phyloP scores from a whole-genome alignment of 2,888 invertebrate species.

The Tanytarsus gracilentus region DNA sequence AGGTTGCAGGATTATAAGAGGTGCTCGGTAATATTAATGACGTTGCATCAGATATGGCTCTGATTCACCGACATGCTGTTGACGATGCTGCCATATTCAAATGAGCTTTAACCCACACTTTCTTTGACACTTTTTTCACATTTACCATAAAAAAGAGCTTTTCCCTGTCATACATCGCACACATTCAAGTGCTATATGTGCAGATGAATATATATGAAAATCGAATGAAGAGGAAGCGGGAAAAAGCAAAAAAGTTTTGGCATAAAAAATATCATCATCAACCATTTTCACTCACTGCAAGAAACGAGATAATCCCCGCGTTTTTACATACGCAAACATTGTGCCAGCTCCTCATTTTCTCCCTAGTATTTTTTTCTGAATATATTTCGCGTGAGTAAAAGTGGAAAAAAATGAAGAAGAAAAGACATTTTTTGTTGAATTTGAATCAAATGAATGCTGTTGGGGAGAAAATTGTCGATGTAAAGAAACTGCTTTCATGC shows the following conservation, averaged over 20 bases:
- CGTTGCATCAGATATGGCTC: too few relatives aligned
- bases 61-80: too few relatives aligned
- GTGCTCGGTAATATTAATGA: background rate
- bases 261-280: background rate
- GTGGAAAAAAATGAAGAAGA: background rate
- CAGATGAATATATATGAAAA: background rate
- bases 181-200: background rate
- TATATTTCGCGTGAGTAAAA: background rate
- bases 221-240: background rate
- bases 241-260: background rate
- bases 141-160: conserved; percentile 4
- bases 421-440: background rate
- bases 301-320: conserved; percentile 8
- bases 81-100: too few relatives aligned
- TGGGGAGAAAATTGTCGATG: too few relatives aligned
- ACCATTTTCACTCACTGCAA: background rate
- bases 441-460: background rate
- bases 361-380: background rate
- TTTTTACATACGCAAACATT: background rate
- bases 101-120: too few relatives aligned
- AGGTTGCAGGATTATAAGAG: background rate
- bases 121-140: background rate
- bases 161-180: background rate
- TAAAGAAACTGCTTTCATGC: too few relatives aligned
- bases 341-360: background rate